Conservation (phyloP, 2,888 invertebrate species). For the Erpobdella octoculata region DNA sequence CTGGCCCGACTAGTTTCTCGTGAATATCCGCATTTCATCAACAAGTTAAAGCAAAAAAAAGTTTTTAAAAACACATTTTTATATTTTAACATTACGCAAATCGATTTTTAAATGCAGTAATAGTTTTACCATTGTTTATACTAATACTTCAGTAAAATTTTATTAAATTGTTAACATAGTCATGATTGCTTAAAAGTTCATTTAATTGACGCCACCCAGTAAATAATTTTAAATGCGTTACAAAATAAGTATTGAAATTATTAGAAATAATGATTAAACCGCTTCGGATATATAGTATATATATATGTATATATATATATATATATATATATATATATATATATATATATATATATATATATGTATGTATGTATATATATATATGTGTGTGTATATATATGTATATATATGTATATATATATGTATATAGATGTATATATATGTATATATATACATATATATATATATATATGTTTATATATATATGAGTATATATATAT, state of each 20-base stretch:
- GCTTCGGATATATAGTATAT: too few relatives aligned
- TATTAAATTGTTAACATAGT: not conserved
- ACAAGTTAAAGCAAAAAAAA: not conserved
- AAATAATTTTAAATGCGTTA: too few relatives aligned
- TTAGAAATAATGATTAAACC: too few relatives aligned
- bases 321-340: not conserved
- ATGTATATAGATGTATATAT: not conserved
- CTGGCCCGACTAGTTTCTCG: slow-evolving; percentile 21
- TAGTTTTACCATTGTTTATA: too few relatives aligned
- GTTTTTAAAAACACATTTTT: too few relatives aligned
- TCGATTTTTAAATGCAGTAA: too few relatives aligned
- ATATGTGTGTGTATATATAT: not conserved
- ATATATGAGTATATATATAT: too few relatives aligned
- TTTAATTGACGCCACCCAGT: too few relatives aligned
- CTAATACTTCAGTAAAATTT: not conserved
- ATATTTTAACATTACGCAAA: too few relatives aligned
- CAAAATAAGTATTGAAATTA: too few relatives aligned
- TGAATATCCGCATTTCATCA: not conserved
- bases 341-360: not conserved
- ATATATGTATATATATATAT: not conserved
- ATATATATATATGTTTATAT: too few relatives aligned
- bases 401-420: slow-evolving; percentile 5
- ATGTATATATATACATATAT: not conserved
- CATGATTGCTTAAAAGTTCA: too few relatives aligned
- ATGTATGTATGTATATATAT: not conserved